Percentiles rank a stretch among this genome's conserved stretches.
Evolutionary conservation across 2,113 vertebrate species (phyloP).

Genomic region (Coturnix japonica): DNA sequence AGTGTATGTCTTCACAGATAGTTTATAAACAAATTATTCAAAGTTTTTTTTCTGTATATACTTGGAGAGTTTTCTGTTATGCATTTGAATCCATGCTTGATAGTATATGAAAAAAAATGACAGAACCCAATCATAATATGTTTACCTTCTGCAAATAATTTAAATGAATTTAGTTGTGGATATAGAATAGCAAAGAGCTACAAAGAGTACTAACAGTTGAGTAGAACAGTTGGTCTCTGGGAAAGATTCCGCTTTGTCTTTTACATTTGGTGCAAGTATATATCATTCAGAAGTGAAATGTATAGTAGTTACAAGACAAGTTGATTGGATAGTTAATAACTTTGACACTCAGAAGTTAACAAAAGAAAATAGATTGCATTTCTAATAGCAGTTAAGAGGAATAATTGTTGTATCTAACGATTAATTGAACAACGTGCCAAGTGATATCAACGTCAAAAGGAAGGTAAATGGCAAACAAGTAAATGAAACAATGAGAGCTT

Average conservation of each 20-base stretch:
- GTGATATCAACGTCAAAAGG: conserved; percentile 47
- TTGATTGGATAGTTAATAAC: conserved; percentile 32
- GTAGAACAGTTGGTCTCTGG: background rate
- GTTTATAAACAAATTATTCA: conserved; percentile 31
- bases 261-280: background rate
- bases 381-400: conserved; percentile 53
- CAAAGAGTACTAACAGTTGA: background rate
- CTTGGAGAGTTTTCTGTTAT: background rate
- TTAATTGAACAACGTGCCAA: conserved; percentile 57
- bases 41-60: background rate
- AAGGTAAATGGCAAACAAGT: conserved; percentile 42
- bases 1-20: background rate
- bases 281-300: background rate
- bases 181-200: background rate
- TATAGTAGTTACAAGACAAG: background rate
- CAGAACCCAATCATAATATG: background rate
- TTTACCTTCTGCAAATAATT: background rate
- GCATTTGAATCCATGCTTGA: background rate
- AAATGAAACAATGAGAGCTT: conserved; percentile 45
- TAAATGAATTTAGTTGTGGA: background rate
- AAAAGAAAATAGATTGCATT: conserved; percentile 62
- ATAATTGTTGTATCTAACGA: conserved; percentile 66
- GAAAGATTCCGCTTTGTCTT: background rate
- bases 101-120: background rate
- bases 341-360: conserved; percentile 49